Evolutionary conservation across 2,888 invertebrate genomes (phyloP).

Genomic region (Strigamia maritima): DNA sequence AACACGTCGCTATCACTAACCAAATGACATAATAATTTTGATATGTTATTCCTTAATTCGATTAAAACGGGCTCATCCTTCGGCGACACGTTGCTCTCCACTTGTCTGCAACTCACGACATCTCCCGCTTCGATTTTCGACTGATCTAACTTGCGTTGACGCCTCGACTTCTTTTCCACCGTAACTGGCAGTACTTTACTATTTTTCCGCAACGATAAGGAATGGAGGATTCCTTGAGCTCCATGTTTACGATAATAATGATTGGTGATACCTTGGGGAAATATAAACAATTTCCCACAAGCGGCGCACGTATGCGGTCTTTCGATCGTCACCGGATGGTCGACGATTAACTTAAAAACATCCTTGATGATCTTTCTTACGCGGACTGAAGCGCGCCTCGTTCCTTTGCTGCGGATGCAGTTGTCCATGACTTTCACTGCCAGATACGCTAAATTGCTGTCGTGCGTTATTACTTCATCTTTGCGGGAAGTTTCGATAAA

Average conservation of each 20-base stretch:
- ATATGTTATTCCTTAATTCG: conserved; percentile 42
- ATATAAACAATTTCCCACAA: neutral
- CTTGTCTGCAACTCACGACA: too few relatives aligned
- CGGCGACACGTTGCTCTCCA: conserved; percentile 13
- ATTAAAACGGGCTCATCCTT: neutral
- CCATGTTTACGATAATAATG: neutral
- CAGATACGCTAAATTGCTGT: neutral
- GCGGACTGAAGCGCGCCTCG: neutral
- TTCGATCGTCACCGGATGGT: neutral
- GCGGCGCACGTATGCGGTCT: neutral
- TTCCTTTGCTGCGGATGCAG: neutral
- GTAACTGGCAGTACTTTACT: neutral
- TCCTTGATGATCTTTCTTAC: neutral
- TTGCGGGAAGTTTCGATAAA: neutral
- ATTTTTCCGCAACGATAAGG: neutral
- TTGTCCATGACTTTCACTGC: neutral
- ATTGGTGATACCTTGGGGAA: conserved; percentile 23
- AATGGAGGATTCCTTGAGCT: neutral
- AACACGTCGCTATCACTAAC: conserved; percentile 43
- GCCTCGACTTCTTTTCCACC: neutral
- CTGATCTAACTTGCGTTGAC: neutral
- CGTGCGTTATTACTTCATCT: neutral
- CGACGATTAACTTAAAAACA: neutral
- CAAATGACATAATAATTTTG: conserved; percentile 41
- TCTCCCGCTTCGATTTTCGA: too few relatives aligned